Evolutionary conservation across 1,140 invertebrate genomes (phyloP).

Genomic region (Drosophila nigrodunni): DNA sequence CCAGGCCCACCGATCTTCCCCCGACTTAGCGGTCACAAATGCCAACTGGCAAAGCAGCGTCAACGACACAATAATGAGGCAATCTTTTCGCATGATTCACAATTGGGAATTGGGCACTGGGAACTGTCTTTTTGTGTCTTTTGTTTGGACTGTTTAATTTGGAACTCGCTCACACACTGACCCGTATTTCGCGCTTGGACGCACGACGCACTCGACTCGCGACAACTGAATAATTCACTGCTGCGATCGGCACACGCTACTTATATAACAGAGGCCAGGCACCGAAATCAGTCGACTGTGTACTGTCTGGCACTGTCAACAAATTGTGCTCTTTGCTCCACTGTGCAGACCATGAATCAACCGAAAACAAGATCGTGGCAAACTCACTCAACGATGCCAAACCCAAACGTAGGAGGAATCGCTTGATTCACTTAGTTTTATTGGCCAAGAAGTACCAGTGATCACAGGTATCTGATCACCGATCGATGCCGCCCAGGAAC

Average conservation of each 20-base stretch:
- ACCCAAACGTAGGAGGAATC: conserved; percentile 22
- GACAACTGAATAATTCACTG: conserved; percentile 69
- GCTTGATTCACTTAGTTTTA: conserved; percentile 22
- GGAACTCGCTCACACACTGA: conserved; percentile 63
- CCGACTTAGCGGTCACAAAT: conserved; percentile 28
- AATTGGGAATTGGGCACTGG: not conserved
- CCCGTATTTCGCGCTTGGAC: conserved; percentile 67
- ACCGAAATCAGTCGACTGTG: conserved; percentile 65
- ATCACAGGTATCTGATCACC: conserved; percentile 4
- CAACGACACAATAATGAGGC: conserved; percentile 57
- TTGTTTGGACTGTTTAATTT: conserved; percentile 18
- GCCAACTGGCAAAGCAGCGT: conserved; percentile 40
- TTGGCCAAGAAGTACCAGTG: conserved; percentile 2
- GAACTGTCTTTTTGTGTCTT: conserved; percentile 4
- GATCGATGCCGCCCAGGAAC: conserved; percentile 68
- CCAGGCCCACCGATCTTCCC: conserved; percentile 69
- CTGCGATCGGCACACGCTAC: conserved; percentile 70
- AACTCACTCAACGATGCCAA: conserved; percentile 39
- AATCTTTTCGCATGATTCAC: conserved; percentile 64
- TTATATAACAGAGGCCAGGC: conserved; percentile 73
- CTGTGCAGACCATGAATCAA: conserved; percentile 66
- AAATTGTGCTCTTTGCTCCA: conserved; percentile 3
- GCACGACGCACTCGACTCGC: conserved; percentile 27
- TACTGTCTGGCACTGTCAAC: conserved; percentile 34
- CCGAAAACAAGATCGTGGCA: conserved; percentile 2